phyloP scores from a whole-genome alignment of 92 coral and sea anemone genomes.

The Chrysogorgia sp. region DNA sequence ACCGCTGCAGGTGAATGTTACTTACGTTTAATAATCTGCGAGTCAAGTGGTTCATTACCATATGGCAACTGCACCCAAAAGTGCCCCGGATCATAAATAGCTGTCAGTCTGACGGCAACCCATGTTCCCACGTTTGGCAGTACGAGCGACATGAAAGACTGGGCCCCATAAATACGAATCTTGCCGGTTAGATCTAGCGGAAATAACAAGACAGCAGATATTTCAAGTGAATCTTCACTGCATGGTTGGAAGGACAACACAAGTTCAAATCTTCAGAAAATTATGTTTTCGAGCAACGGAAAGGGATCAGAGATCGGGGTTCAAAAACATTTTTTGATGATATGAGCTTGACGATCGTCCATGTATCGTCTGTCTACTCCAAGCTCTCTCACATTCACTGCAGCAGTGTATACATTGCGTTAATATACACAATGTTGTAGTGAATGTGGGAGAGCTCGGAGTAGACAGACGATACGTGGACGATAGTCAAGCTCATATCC shows the following conservation, averaged over 20 bases:
- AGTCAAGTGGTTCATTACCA: conserved; percentile 86
- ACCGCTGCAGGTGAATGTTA: neutral
- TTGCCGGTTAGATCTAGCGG: neutral
- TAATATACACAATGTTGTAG: too few species aligned
- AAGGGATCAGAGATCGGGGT: too few species aligned
- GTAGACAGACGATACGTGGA: too few species aligned
- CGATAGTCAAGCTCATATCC: too few species aligned
- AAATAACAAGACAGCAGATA: neutral
- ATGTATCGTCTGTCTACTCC: too few species aligned
- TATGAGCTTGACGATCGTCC: too few species aligned
- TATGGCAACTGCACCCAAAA: conserved; percentile 97
- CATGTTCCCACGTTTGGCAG: conserved; percentile 87
- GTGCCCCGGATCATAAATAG: conserved; percentile 91
- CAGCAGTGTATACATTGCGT: too few species aligned
- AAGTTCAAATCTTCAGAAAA: too few species aligned
- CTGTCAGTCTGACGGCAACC: conserved; percentile 93
- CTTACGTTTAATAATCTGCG: conserved; percentile 80
- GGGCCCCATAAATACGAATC: neutral
- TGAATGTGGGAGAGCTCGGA: too few species aligned
- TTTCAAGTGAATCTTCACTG: neutral
- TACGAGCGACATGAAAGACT: neutral
- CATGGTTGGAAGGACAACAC: neutral
- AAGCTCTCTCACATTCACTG: too few species aligned
- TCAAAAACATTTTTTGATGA: too few species aligned
- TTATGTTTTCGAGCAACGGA: too few species aligned